Evolutionary conservation across 2,888 invertebrate genomes (phyloP), one percentile per base, ranked within the genome.

Genomic region (Lepidocyrtinus sp.): DNA sequence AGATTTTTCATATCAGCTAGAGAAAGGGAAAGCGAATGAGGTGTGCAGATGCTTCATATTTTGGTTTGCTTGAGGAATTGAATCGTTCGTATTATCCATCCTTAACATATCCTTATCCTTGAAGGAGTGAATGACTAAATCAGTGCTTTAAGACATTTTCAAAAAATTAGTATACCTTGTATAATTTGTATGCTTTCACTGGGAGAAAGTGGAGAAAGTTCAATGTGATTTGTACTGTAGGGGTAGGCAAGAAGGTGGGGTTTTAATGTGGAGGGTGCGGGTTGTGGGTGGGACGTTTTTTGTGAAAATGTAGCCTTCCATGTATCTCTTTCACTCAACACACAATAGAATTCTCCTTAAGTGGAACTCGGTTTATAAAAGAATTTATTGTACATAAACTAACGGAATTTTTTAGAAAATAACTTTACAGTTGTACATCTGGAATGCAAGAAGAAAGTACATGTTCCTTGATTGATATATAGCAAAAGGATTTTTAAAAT

Each of bases 281-380:
- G 67, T 75, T 19, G 25, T 61, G 59, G 46, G 73, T 64, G 71
- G 71, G 67, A 67, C 59, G n/a, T 55, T 67, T 64, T 65, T 78
- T 78, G 55, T 74, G 79, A 79, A 79, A 74, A 74, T 63, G 69
- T 79, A 79, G 79, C 79, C 79, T 79, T 79, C 79, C 79, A 79
- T 25, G 50, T 61, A 64, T 74, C 50, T 79, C 74, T 79, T 74
- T 74, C 79, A 74, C 69, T 7, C 22, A 46, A 19, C 36, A 25
- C n/a, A n/a, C n/a, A n/a, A n/a, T n/a, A n/a, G n/a, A n/a, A n/a
- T n/a, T n/a, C n/a, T n/a, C n/a, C n/a, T n/a, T n/a, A n/a, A n/a
- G n/a, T n/a, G n/a, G n/a, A n/a, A n/a, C n/a, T n/a, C n/a, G n/a
- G n/a, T n/a, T n/a, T n/a, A n/a, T n/a, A n/a, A n/a, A n/a, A n/a